Evolutionary conservation across 2,797 vertebrate genomes (phyloP), one percentile per base, ranked within the genome.

Genomic region (Rhadinocentrus ornatus): DNA sequence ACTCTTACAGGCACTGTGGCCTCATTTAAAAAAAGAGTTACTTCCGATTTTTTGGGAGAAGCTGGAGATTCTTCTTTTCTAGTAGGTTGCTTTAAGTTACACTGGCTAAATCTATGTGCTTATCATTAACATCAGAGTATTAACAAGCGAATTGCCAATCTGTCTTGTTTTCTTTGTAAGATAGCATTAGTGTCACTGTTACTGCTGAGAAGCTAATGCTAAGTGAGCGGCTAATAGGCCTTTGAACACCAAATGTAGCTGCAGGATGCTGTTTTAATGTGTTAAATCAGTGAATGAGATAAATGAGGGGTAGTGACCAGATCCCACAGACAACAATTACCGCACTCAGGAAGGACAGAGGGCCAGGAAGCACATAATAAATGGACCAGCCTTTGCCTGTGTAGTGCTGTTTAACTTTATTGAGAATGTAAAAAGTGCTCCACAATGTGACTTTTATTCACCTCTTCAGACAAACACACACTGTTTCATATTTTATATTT

Each of bases 261-360:
- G 66, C 77, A 76, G 76, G 83, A 86, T 55, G 62, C 64, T 52
- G 80, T 71, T 87, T 82, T 87, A 80, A 82, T 82, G 73, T 82
- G 82, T 66, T 85, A 77, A 84, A 80, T 74, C 68, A 60, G 57
- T 79, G 79, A 88, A 83, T 71, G 78, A 69, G 71, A 84, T 75
- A 66, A 87, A 88, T 67, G 69, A 85, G 71, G 58, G 39, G 72
- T 44, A 54, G 62, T 24, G 85, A 86, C 71, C 79, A 67, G 55
- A 88, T 87, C 84, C 83, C 81, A 79, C 72, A 75, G 52, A 75
- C 57, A 59, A 75, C 71, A 82, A 81, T 86, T 85, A 81, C 1
- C 50, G 27, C 71, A 72, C 70, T 84, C 75, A 64, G 53, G 48
- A 37, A 48, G 66, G 66, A 88, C 71, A 75, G 39, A 75, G 68